Percentiles rank a stretch among this genome's conserved stretches.
Evolutionary conservation across 2,888 invertebrate species (phyloP).

Genomic region (Hemistola chrysoprasaria): DNA sequence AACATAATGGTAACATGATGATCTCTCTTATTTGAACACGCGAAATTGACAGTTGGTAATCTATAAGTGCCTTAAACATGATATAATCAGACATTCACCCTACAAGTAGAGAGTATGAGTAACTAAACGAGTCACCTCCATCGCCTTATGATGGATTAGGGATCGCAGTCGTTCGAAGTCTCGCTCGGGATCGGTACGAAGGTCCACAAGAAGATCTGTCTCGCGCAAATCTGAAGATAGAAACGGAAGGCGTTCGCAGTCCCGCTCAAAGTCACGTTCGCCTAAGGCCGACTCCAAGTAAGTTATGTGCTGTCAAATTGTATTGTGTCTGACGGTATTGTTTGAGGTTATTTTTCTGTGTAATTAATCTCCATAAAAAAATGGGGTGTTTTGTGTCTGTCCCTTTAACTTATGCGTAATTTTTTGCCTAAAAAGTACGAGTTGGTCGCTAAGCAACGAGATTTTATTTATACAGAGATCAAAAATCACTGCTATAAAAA

Average conservation of each 20-base stretch:
- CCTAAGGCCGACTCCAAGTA: slow-evolving; percentile 64
- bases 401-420: no score
- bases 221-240: slow-evolving; percentile 46
- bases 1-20: no score
- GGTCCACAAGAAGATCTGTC: slow-evolving; percentile 48
- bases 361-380: no score
- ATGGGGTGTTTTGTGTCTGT: no score
- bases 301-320: slow-evolving; percentile 65
- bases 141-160: slow-evolving; percentile 43
- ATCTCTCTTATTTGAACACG: no score
- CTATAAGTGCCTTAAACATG: not conserved
- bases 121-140: slow-evolving; percentile 32
- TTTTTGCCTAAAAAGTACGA: no score
- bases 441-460: no score
- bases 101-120: slow-evolving; percentile 19
- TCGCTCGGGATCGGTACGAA: slow-evolving; percentile 53
- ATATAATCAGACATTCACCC: slow-evolving; percentile 18
- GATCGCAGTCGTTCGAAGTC: slow-evolving; percentile 67
- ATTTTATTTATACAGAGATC: no score
- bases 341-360: slow-evolving; percentile 45
- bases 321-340: slow-evolving; percentile 46
- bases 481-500: no score
- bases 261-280: slow-evolving; percentile 76
- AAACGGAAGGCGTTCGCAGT: slow-evolving; percentile 49
- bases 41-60: no score